Base-by-base conservation (phyloP, 2,797 vertebrate genomes). In the Craterocephalus amniculus region DNA sequence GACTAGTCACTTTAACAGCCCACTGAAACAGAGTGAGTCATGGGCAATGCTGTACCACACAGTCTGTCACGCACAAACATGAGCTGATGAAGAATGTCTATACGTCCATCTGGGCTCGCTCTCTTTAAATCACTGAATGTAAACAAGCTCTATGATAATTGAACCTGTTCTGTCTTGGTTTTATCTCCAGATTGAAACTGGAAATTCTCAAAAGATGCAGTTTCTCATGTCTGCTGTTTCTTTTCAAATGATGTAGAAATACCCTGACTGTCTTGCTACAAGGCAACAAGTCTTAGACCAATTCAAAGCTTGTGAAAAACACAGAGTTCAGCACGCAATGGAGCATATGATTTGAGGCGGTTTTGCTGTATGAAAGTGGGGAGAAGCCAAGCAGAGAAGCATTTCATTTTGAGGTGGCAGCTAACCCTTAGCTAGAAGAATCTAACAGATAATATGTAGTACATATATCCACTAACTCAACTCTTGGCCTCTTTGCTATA, bases 401-500 rank as follows among this genome's bases (percentile, higher is more conserved):
- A 69, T 73, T 77, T 74, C 36, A 63, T 61, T 83, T 84, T 63
- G 35, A 72, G 75, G 56, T 67, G 61, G 67, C 9, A 6, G 59
- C 76, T 79, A 78, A 86, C 83, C 73, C 87, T 86, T 72, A 81
- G 55, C 29, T 6, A 24, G 10, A 14, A 11, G 4, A 80, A 22
- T 52, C 52, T 36, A 27, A 63, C 49, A 40, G 43, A 68, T 45
- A 31, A 34, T 48, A 35, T 29, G 56, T 26, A 68, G 56, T 26
- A 68, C 49, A 63, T 58, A 61, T 27, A 61, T 62, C 26, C 13
- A 5, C 55, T 68, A 38, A 75, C 56, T 79, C 73, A 61, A 56
- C 72, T 36, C 20, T 20, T 67, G 65, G 61, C 68, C 72, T 68
- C 18, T 79, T 80, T 63, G 70, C 69, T 68, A 20, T 64, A 74